Evolutionary conservation across 2,888 invertebrate genomes (phyloP), one percentile per base, ranked within the genome.

Genomic region (Oeneis ivallda): DNA sequence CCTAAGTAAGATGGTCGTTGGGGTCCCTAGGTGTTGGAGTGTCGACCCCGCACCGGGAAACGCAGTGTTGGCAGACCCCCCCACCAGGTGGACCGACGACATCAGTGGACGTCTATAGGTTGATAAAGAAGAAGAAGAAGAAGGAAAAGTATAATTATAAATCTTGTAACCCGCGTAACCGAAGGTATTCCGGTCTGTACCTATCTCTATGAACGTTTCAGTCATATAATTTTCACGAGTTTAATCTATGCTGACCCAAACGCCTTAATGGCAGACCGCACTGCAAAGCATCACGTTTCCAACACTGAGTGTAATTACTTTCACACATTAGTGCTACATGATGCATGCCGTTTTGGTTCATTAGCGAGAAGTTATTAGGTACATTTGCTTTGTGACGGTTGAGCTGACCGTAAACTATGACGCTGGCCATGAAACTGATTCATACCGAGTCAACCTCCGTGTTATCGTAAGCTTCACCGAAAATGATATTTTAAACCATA

Each of bases 251-350:
- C 37, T 10, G 15, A 10, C 37, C 53, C 34, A 53, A 53, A 53
- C 53, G 15, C 53, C n/a, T 9, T 10, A 53, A 52, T 52, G 32
- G 34, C 53, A 9, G 9, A 34, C 53, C 53, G 9, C 53, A 53
- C 15, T 37, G 15, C 53, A 37, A 15, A 15, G 34, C 32, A 53
- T 53, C 53, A 0, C 53, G 53, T 53, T 53, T 34, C 32, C 10
- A 15, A 53, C 53, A 34, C 15, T 15, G 26, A n/a, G 26, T 52
- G 50, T 52, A 32, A 52, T 52, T 52, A 32, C n/a, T 52, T 52
- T 52, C 50, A 52, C 26, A 52, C 32, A 52, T 52, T 52, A 52
- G 50, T 52, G 50, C 13, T 52, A 52, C 50, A 32, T 52, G 47
- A 47, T 47, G 17, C 47, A 47, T 47, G 0, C 47, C 9, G 47